Conservation (phyloP, 1,140 invertebrate species). For the Pantala flavescens region DNA sequence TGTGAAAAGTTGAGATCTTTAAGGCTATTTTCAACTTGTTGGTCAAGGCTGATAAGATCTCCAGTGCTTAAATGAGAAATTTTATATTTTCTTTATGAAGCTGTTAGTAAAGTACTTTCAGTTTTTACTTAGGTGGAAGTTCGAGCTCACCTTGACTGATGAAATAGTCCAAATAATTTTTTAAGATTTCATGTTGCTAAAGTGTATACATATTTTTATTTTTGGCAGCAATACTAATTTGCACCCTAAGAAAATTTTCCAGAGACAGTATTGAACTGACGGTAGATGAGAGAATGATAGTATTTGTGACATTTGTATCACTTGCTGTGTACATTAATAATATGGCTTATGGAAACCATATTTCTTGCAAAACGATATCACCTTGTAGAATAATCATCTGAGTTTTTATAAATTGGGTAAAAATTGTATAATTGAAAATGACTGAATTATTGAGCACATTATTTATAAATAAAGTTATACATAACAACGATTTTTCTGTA, state of each 20-base stretch:
- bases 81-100: conserved; percentile 4
- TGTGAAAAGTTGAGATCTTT: not conserved
- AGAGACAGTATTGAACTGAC: not conserved
- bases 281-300: not conserved
- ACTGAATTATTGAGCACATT: conserved; percentile 4
- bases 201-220: not conserved
- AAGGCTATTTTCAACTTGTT: not conserved
- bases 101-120: not conserved
- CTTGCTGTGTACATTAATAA: not conserved
- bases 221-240: not conserved
- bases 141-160: not conserved
- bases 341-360: conserved; percentile 2
- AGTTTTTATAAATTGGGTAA: conserved; percentile 10
- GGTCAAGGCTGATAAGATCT: not conserved
- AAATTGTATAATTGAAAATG: not conserved
- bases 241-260: not conserved
- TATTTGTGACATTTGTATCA: not conserved
- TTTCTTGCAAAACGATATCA: not conserved
- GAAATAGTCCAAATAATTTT: not conserved
- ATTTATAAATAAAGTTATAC: not conserved
- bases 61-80: not conserved
- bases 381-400: not conserved
- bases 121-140: not conserved
- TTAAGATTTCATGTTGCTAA: not conserved
- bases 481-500: not conserved